A percentile compares a stretch with the other conserved stretches of the same genome.
Evolutionary conservation across 2,113 vertebrate species (phyloP).

Genomic region (Perca schrenkii): DNA sequence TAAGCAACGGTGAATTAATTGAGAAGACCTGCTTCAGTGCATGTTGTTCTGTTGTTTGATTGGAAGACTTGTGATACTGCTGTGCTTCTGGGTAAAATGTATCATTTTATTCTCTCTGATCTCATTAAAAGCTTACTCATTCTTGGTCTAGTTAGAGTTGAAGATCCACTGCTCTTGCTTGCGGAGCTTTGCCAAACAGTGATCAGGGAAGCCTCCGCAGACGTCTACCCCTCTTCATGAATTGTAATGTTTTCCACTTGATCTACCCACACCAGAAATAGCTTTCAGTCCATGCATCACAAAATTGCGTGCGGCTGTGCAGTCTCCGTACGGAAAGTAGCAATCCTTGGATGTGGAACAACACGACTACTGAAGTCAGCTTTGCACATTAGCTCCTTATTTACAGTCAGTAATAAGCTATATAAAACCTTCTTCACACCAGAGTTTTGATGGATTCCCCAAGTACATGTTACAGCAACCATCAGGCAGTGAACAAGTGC

Average conservation of each 20-base stretch:
- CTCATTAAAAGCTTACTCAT: conserved; percentile 64
- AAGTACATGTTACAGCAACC: conserved; percentile 61
- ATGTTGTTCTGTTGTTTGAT: conserved; percentile 42
- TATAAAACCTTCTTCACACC: conserved; percentile 53
- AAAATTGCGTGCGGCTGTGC: conserved; percentile 33
- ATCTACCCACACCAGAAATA: conserved; percentile 43
- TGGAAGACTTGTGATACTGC: conserved; percentile 32
- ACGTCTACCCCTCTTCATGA: conserved; percentile 41
- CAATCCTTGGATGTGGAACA: conserved; percentile 42
- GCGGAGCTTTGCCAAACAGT: conserved; percentile 61
- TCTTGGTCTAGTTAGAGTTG: conserved; percentile 61
- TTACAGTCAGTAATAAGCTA: conserved; percentile 65
- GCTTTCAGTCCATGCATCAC: conserved; percentile 45
- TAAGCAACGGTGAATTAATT: conserved; percentile 6
- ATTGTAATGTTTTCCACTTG: conserved; percentile 53
- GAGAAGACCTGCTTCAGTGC: conserved; percentile 19
- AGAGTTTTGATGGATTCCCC: conserved; percentile 63
- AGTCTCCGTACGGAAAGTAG: conserved; percentile 17
- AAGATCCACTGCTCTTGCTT: conserved; percentile 42
- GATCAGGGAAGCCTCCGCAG: conserved; percentile 44
- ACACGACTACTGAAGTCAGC: conserved; percentile 62
- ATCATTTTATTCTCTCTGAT: conserved; percentile 68
- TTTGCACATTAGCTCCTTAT: conserved; percentile 64
- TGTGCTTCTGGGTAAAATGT: conserved; percentile 59
- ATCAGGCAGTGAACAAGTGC: conserved; percentile 50